Evolutionary conservation across 2,888 invertebrate species (phyloP), one percentile per base, ranked within the genome.

Genomic region (Pyrochroa serraticornis): DNA sequence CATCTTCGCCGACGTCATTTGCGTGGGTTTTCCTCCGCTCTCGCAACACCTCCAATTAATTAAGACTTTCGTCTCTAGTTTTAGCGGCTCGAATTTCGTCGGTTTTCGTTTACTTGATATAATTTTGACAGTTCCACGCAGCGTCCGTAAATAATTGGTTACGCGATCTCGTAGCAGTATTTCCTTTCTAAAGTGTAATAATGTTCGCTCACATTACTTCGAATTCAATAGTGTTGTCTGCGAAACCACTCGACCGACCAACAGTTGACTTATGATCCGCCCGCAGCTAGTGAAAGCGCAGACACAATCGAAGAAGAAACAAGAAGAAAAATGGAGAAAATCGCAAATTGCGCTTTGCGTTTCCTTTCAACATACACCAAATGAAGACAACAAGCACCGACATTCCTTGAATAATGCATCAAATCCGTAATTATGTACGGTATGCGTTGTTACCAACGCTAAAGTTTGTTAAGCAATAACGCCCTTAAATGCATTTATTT

Each of bases 351-450:
- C 30, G 31, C 22, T 33, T 12, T 14, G 34, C 10, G 10, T 22
- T 22, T 22, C 22, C 22, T 22, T 22, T 22, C 22, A 22, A 22
- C 22, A 22, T 22, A 22, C 22, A 22, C 22, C 9, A 22, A 22
- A 35, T 36, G 48, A 31, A 48, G 42, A 41, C 41, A 49, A 42
- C 42, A 39, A 10, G n/a, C n/a, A n/a, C 34, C 45, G 34, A 41
- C 50, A 50, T 50, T 50, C 52, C 33, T 37, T 44, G 44, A 52
- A 44, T 52, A 44, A 52, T 52, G 52, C 44, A 52, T 51, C 51
- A 33, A 42, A 7, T 12, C 22, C 31, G 43, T 51, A 43, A 51
- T 51, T 51, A 38, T 5, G 41, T 42, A 30, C 33, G 34, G 41
- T 42, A 41, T 42, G 33, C 22, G 49, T 39, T 39, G 39, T 39